Conservation (phyloP, 2,888 invertebrate species). For the Nymphalis polychloros region DNA sequence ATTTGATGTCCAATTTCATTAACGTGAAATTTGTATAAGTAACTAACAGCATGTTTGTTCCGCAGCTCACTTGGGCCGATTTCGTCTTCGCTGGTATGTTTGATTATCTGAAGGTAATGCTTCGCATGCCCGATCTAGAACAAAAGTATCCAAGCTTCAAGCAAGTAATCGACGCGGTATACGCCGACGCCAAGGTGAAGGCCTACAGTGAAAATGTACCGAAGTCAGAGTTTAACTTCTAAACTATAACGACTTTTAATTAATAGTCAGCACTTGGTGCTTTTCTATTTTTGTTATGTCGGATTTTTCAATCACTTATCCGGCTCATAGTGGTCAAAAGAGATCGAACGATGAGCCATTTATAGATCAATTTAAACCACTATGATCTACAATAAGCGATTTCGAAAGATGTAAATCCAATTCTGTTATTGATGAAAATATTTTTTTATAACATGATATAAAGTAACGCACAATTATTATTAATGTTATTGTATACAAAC, state of each 20-base stretch:
- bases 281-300: not conserved
- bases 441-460: too few species aligned
- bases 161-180: slow-evolving; percentile 60
- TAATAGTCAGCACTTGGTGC: too few species aligned
- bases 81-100: slow-evolving; percentile 74
- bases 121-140: slow-evolving; percentile 52
- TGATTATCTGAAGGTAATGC: slow-evolving; percentile 67
- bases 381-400: too few species aligned
- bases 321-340: slow-evolving; percentile 17
- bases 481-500: too few species aligned
- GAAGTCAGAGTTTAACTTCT: slow-evolving; percentile 17
- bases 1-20: too few species aligned
- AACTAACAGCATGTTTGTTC: slow-evolving; percentile 13
- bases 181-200: slow-evolving; percentile 50
- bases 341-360: too few species aligned
- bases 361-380: too few species aligned
- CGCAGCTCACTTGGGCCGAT: slow-evolving; percentile 81
- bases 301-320: not conserved
- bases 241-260: slow-evolving; percentile 6
- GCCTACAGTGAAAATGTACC: slow-evolving; percentile 32
- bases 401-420: too few species aligned
- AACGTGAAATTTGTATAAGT: too few species aligned
- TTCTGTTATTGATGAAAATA: too few species aligned
- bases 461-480: too few species aligned
- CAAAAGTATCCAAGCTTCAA: slow-evolving; percentile 63